Evolutionary conservation across 2,797 vertebrate genomes (phyloP).

Genomic region (Esox lucius): DNA sequence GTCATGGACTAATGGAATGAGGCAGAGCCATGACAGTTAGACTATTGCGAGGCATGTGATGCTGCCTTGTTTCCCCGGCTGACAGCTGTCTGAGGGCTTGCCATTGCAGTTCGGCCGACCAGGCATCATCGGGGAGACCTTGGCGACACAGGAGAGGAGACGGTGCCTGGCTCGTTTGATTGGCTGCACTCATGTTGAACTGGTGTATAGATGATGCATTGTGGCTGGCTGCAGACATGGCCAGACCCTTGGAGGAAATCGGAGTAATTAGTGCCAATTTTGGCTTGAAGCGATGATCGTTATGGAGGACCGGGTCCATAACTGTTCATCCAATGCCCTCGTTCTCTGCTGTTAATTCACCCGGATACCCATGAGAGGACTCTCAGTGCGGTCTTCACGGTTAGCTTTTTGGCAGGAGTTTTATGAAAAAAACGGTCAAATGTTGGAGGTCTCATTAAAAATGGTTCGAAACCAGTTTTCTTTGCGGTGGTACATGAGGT

Average conservation of each 20-base stretch:
- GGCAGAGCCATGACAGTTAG: conserved; percentile 1
- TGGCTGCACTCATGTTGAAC: conserved; percentile 25
- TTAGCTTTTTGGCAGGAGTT: neutral
- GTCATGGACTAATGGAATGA: conserved; percentile 7
- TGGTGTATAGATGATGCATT: conserved; percentile 17
- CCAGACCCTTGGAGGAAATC: conserved; percentile 28
- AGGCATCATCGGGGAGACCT: neutral
- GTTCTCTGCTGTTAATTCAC: neutral
- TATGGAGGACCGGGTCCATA: conserved; percentile 14
- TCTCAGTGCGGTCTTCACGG: conserved; percentile 6
- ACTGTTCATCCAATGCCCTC: conserved; percentile 20
- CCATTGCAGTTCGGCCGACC: neutral
- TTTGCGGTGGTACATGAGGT: neutral
- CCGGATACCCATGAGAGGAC: neutral
- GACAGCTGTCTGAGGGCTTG: conserved; percentile 12
- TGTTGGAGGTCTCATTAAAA: neutral
- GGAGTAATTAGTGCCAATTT: conserved; percentile 33
- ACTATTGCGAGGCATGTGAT: neutral
- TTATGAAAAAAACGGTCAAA: neutral
- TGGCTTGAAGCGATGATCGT: conserved; percentile 11
- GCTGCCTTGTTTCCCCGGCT: neutral
- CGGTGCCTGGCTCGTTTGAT: conserved; percentile 15
- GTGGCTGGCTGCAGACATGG: conserved; percentile 26
- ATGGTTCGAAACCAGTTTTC: neutral
- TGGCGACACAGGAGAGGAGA: conserved; percentile 17